Percentiles rank a stretch among this genome's conserved stretches.
Conservation (phyloP, 2,797 vertebrate genomes). For the Fistularia commersonii region DNA sequence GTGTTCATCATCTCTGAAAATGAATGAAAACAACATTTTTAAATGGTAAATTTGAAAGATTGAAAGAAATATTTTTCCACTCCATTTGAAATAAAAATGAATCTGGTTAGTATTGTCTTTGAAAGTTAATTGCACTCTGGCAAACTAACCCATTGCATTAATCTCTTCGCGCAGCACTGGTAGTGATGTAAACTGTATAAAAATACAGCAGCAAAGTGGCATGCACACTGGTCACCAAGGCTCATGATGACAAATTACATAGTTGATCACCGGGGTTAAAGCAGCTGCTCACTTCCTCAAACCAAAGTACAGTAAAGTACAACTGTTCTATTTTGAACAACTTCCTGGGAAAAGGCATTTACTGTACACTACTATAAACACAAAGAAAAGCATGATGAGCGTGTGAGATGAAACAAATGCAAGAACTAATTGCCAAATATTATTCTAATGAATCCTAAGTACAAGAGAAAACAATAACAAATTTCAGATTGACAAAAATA, state of each 20-base stretch:
- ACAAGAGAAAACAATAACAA: too few relatives aligned
- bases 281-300: slow-evolving; percentile 55
- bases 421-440: slow-evolving; percentile 2
- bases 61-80: too few relatives aligned
- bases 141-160: too few relatives aligned
- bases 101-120: too few relatives aligned
- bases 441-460: too few relatives aligned
- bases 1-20: too few relatives aligned
- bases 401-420: slow-evolving; percentile 9
- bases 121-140: too few relatives aligned
- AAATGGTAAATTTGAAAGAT: too few relatives aligned
- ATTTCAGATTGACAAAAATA: too few relatives aligned
- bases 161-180: too few relatives aligned
- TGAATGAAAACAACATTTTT: too few relatives aligned
- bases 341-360: slow-evolving; percentile 54
- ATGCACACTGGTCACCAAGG: slow-evolving; percentile 10
- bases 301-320: slow-evolving; percentile 31
- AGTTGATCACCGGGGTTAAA: slow-evolving; percentile 30
- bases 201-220: slow-evolving; percentile 20
- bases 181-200: slow-evolving; percentile 5
- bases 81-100: too few relatives aligned
- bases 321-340: slow-evolving; percentile 55
- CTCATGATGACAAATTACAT: slow-evolving; percentile 12
- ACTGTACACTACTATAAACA: slow-evolving; percentile 16
- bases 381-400: slow-evolving; percentile 15